Base-by-base conservation (phyloP, 2,888 invertebrate genomes). In the Rhagophthalmus giganteus region DNA sequence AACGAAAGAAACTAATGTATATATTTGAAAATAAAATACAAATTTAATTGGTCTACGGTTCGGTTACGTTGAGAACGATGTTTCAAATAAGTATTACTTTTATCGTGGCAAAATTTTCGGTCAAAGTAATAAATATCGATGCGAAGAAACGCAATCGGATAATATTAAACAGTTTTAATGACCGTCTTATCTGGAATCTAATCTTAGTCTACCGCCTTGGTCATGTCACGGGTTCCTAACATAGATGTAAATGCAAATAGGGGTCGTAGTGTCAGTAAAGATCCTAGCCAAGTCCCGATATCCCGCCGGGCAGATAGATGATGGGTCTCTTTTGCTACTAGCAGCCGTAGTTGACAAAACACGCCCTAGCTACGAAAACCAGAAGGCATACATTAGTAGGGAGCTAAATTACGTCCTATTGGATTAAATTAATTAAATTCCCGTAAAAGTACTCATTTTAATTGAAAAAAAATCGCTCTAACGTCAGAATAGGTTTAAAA, bases 171-270 rank as follows among this genome's bases (percentile, higher is more conserved):
- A 67, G 68, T 66, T 67, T 65, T 67, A 65, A 64, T 57, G 58
- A 66, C 57, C 63, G 61, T 63, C 69, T 66, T 69, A 68, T 68
- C 68, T 59, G 47, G 60, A 61, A 63, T 66, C 64, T 62, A 62
- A 69, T 68, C 69, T 65, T 63, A 64, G 65, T 65, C 63, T 60
- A 65, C 69, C 70, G 68, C 69, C 69, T 69, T 65, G 67, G 67
- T 63, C 70, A 61, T 69, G 70, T 70, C 66, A 61, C 61, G 62
- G 63, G 63, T 65, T 64, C 64, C 67, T 59, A 65, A 66, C 69
- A 65, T 67, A 66, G 67, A 68, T 69, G 70, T 69, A 69, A 69
- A 70, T 70, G 69, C 70, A 69, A 70, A 70, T 69, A 59, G 62
- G 62, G 67, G 66, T 68, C 68, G 63, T 63, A 31, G 45, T 49